Percentiles rank a stretch among this genome's conserved stretches.
phyloP scores from a whole-genome alignment of 92 coral and sea anemone genomes.

The Umimayanthus chanpuru region DNA sequence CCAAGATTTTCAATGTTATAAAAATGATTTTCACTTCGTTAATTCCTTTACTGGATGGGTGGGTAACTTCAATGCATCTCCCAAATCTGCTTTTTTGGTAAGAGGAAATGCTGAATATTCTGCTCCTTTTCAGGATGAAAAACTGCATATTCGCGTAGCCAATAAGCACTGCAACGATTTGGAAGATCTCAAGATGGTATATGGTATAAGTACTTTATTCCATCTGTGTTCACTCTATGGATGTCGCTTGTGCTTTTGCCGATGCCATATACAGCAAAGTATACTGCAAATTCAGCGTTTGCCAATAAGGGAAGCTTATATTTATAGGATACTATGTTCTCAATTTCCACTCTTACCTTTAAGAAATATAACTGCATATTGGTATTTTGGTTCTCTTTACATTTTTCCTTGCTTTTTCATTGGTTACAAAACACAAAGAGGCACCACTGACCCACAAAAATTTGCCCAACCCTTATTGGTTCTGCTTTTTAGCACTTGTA shows the following conservation, averaged over 20 bases:
- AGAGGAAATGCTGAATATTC: conserved; percentile 16
- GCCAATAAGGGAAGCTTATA: too few species aligned
- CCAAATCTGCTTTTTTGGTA: conserved; percentile 20
- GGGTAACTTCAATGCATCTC: conserved; percentile 24
- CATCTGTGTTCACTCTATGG: too few species aligned
- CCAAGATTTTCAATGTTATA: conserved; percentile 11
- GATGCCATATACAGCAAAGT: too few species aligned
- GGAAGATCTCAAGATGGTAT: too few species aligned
- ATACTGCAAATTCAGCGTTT: too few species aligned
- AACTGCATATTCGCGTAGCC: conserved; percentile 56
- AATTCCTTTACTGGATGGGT: conserved; percentile 7
- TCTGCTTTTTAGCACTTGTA: conserved; percentile 52
- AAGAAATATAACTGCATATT: conserved; percentile 45
- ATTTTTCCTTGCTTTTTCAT: conserved; percentile 38
- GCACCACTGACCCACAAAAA: conserved; percentile 56
- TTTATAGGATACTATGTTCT: conserved; percentile 40
- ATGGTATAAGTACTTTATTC: too few species aligned
- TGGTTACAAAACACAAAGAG: conserved; percentile 55
- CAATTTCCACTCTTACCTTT: conserved; percentile 47
- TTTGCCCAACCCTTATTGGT: conserved; percentile 50
- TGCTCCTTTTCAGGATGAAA: conserved; percentile 38
- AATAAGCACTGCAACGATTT: too few species aligned
- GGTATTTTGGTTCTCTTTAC: conserved; percentile 20
- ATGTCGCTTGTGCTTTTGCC: too few species aligned
- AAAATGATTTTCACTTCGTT: neutral